These are phyloP conservation scores for Drosophila flavopinicola DNA, from an alignment of 2,888 invertebrate genomes.

Conservation along the genomic window DNA sequence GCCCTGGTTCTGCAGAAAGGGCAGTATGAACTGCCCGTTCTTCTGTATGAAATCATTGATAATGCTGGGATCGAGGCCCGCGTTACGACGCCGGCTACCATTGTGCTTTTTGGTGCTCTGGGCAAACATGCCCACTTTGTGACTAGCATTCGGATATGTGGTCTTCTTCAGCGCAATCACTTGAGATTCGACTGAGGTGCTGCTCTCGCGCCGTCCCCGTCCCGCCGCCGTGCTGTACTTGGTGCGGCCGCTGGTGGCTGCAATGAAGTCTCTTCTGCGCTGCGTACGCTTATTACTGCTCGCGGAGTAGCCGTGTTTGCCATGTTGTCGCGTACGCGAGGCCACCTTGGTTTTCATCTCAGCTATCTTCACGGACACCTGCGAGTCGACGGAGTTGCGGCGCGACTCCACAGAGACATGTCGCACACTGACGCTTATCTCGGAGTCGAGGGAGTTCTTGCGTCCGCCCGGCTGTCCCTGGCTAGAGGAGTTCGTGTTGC, in stretches of 20 bases:
- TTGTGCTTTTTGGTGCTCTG: conserved; percentile 79
- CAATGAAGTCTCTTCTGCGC: conserved; percentile 81
- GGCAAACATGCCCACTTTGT: conserved; percentile 82
- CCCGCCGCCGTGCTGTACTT: conserved; percentile 57
- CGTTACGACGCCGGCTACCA: conserved; percentile 77
- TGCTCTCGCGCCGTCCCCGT: conserved; percentile 86
- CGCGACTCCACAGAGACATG: conserved; percentile 94
- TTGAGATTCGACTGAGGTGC: conserved; percentile 93
- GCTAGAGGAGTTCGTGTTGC: conserved; percentile 85
- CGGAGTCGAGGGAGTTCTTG: conserved; percentile 88
- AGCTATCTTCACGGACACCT: conserved; percentile 91
- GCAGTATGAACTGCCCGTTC: conserved; percentile 83
- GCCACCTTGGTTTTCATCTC: conserved; percentile 91
- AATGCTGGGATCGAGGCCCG: conserved; percentile 81
- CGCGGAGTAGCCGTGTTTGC: conserved; percentile 68
- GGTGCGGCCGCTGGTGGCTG: conserved; percentile 75
- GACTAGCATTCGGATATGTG: conserved; percentile 82
- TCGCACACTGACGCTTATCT: conserved; percentile 91
- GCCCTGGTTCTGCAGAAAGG: conserved; percentile 84
- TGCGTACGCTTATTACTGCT: conserved; percentile 76
- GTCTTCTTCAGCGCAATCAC: conserved; percentile 85
- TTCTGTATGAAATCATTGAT: conserved; percentile 82
- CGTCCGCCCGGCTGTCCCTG: conserved; percentile 85
- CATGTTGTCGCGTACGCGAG: conserved; percentile 85
- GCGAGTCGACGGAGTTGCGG: conserved; percentile 94